Evolutionary conservation across 2,888 invertebrate species (phyloP), one percentile per base, ranked within the genome.

Genomic region (Dilophus febrilis): DNA sequence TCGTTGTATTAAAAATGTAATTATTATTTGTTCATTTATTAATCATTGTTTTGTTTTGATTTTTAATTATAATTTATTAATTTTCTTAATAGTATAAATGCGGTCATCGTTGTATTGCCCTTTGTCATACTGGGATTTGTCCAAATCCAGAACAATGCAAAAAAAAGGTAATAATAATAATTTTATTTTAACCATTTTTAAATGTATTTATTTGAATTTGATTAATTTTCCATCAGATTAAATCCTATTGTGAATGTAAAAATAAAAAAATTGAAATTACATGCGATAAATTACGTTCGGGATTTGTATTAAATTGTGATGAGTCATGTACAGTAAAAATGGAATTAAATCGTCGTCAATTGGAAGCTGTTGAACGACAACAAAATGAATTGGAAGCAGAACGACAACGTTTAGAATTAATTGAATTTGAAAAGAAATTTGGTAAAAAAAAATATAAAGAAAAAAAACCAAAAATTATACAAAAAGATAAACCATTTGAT

Each of bases 1-100:
- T 56, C 83, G 82, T 46, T 94, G 92, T 53, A 80, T 87, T 1
- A 84, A 79, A 64, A 77, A 71, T 61, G 82, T 82, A 58, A 62
- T 67, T 58, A 40, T 43, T 46, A n/a, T 38, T 37, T 42, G 17
- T 36, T 19, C n/a, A n/a, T n/a, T n/a, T n/a, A 14, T 22, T 4
- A 35, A 33, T 38, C 27, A 13, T 14, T 16, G 11, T 36, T 30
- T 13, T 38, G 45, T 35, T 38, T 35, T 19, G 12, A 38, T 36
- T 40, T 36, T 40, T 34, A 6, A 13, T 37, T 11, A 17, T 27
- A 30, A 38, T 11, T 36, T 40, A 40, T 16, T 7, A 6, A 27
- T 35, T 40, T 30, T 34, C 41, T 38, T 47, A 45, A 27, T 55
- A 87, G 77, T 74, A 83, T 55, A 58, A 72, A 7, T 94, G 92